Evolutionary conservation across 2,888 invertebrate species (phyloP), one percentile per base, ranked within the genome.

Genomic region (Agonopterix alstromeriana): DNA sequence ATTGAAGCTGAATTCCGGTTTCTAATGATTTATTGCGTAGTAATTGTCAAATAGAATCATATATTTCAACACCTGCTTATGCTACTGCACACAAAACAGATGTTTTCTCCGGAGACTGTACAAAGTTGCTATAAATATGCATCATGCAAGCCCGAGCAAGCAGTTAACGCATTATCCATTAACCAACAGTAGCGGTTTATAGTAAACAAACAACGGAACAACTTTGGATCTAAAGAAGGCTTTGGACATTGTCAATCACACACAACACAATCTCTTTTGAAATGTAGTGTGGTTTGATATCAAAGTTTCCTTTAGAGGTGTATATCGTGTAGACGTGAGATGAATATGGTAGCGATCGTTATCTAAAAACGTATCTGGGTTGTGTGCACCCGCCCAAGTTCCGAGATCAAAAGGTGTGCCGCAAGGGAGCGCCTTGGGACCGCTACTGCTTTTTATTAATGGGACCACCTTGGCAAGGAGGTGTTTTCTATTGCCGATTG

Each of bases 161-260:
- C 70, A 56, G 58, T 64, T 66, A 63, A 60, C 67, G 68, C 64
- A 65, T 71, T 70, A 76, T 77, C 73, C 71, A 74, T 81, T 75
- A 81, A 70, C 66, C 77, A 77, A 72, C 70, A 75, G 76, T 75
- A 77, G 76, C 74, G 60, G 63, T 65, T 58, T 61, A 48, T 70
- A 38, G 2, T 38, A 70, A 67, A 73, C 65, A 70, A 70, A 70
- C 63, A 66, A 60, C 61, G 62, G 63, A 60, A 65, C 61, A 58
- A 57, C 53, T 56, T 56, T 55, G 61, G 57, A 60, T 63, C 58
- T 53, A 50, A 57, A 58, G 52, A 60, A 59, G 54, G 60, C 62
- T 53, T 59, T 58, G 48, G 56, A 61, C 47, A 47, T 47, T 49
- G 56, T 60, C 54, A 61, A 53, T 53, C 51, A 49, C n/a, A n/a